These are phyloP conservation scores for Hylia prasina DNA, from an alignment of 2,113 vertebrate genomes.

Conservation along the genomic window DNA sequence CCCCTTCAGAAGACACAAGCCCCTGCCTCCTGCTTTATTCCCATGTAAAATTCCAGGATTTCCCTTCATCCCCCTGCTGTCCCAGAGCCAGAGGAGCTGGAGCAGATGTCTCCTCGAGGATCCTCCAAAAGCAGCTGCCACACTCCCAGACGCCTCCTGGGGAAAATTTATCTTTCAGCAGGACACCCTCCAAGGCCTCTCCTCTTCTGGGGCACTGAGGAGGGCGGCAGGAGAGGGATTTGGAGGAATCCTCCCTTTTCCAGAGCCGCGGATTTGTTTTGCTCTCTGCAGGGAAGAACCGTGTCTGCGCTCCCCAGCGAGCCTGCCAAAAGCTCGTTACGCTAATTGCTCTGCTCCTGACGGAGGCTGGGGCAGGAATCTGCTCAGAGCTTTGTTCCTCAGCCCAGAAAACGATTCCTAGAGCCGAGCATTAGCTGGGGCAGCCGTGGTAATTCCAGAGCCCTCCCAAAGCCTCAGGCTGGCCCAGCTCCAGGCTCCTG, in stretches of 20 bases:
- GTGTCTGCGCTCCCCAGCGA: not conserved
- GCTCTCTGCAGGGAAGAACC: not conserved
- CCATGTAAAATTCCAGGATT: not conserved
- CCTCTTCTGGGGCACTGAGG: not conserved
- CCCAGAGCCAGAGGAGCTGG: not conserved
- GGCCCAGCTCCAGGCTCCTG: not conserved
- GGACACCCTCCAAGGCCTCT: not conserved
- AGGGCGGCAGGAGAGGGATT: not conserved
- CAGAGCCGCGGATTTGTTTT: not conserved
- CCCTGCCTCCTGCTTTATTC: not conserved
- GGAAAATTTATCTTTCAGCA: not conserved
- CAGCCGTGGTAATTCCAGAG: not conserved
- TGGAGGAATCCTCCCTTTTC: not conserved
- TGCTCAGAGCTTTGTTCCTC: not conserved
- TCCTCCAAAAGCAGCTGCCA: constrained; percentile 26
- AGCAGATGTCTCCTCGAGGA: constrained; percentile 34
- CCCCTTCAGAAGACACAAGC: not conserved
- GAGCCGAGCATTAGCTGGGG: not conserved
- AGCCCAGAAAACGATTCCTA: not conserved
- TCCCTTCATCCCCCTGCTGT: not conserved
- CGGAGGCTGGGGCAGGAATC: not conserved
- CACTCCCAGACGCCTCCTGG: not conserved
- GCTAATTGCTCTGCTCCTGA: not conserved
- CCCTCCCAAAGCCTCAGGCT: not conserved
- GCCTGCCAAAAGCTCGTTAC: constrained; percentile 24